Percentiles rank a stretch among this genome's conserved stretches.
These are phyloP conservation scores for Cabera pusaria DNA, from an alignment of 2,888 invertebrate genomes.

Conservation along the genomic window DNA sequence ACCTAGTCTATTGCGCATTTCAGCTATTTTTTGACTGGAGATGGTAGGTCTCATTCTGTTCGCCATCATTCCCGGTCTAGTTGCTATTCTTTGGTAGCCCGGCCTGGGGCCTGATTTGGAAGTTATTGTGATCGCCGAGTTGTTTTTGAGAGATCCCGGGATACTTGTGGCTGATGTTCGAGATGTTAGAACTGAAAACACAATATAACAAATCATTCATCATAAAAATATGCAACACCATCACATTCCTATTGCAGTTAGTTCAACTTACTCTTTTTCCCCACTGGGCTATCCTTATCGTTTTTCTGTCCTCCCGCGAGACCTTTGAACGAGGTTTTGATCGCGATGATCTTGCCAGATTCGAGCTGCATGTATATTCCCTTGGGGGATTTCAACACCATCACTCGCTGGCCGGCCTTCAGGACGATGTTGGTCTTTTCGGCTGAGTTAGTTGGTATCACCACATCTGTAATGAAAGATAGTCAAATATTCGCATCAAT, in stretches of 20 bases:
- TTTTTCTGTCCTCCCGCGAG: conserved; percentile 79
- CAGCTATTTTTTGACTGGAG: conserved; percentile 70
- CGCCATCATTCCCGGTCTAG: conserved; percentile 60
- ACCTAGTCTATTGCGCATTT: conserved; percentile 64
- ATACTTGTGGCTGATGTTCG: conserved; percentile 64
- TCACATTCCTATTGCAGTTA: no score
- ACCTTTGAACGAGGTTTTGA: conserved; percentile 89
- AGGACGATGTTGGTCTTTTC: conserved; percentile 95
- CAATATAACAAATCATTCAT: conserved; percentile 3
- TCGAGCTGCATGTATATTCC: conserved; percentile 98
- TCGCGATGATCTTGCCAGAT: conserved; percentile 97
- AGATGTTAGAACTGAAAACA: conserved; percentile 60
- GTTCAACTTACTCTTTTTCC: conserved; percentile 73
- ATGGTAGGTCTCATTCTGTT: conserved; percentile 65
- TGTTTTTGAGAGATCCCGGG: conserved; percentile 82
- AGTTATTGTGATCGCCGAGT: conserved; percentile 84
- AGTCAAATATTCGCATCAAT: no score
- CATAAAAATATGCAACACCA: conserved; percentile 37
- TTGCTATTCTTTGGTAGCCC: conserved; percentile 61
- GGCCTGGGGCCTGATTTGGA: conserved; percentile 72
- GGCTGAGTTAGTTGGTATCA: conserved; percentile 95
- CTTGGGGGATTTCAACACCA: conserved; percentile 97
- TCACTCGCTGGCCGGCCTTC: conserved; percentile 96
- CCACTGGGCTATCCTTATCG: conserved; percentile 69
- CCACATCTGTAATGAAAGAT: conserved; percentile 86